phyloP scores from a whole-genome alignment of 1,140 invertebrate genomes.

The Trialeurodes vaporariorum region DNA sequence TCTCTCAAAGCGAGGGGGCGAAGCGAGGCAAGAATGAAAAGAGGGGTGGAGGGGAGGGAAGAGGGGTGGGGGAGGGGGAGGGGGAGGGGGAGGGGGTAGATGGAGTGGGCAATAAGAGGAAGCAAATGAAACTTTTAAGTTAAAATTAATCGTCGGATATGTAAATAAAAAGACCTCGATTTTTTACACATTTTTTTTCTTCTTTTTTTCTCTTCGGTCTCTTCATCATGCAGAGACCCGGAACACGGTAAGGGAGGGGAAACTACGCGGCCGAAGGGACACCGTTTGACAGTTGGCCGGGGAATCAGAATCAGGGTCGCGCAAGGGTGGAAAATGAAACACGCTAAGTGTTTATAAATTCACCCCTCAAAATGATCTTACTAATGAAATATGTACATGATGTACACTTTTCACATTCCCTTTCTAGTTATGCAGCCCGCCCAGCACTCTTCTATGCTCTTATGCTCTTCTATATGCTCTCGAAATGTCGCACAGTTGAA shows the following conservation, averaged over 20 bases:
- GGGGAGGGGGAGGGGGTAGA: no score
- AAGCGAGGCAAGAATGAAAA: no score
- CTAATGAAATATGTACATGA: constrained; percentile 1
- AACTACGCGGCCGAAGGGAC: no score
- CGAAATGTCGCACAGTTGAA: no score
- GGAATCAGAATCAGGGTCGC: not conserved
- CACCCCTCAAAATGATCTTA: not conserved
- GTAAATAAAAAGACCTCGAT: not conserved
- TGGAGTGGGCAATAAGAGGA: not conserved
- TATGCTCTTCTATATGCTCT: no score
- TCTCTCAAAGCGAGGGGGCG: no score
- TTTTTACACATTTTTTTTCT: not conserved
- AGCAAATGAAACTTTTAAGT: not conserved
- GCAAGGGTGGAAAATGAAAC: not conserved
- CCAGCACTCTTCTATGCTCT: no score
- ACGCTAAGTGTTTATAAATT: not conserved
- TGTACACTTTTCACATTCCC: no score
- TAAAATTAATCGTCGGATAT: constrained; percentile 1
- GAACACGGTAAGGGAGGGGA: not conserved
- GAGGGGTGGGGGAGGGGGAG: no score
- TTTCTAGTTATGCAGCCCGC: no score
- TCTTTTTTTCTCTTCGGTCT: not conserved
- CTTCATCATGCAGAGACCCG: no score
- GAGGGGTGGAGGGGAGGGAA: no score
- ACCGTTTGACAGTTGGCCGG: not conserved